These are phyloP conservation scores for Isaurus tuberculatus DNA, from an alignment of 92 coral and sea anemone species.

Conservation along the genomic window DNA sequence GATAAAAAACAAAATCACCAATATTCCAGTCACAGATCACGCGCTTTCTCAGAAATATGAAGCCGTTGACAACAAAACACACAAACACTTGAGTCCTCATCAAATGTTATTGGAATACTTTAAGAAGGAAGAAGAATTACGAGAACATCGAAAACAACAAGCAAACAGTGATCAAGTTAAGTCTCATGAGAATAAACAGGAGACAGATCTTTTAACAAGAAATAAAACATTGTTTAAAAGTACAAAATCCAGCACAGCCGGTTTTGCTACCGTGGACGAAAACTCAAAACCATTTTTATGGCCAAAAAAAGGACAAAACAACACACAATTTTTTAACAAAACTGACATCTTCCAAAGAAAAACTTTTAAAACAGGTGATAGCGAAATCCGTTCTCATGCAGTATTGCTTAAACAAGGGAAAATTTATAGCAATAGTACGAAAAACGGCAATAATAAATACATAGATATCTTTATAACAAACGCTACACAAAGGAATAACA, in stretches of 20 bases:
- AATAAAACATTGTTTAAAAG: neutral
- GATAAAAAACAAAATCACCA: neutral
- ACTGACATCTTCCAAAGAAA: no score
- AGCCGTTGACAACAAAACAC: neutral
- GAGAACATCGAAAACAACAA: neutral
- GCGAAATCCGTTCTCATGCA: neutral
- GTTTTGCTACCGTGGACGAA: neutral
- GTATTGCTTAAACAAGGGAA: neutral
- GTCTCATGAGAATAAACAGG: neutral
- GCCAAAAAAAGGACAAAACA: neutral
- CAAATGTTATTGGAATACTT: constrained; percentile 76
- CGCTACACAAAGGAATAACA: neutral
- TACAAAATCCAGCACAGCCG: constrained; percentile 47
- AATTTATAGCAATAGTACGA: neutral
- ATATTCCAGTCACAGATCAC: neutral
- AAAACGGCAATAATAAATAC: constrained; percentile 10
- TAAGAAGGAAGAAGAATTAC: constrained; percentile 58
- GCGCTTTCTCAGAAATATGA: neutral
- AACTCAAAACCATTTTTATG: neutral
- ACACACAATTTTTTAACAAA: neutral
- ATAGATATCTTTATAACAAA: neutral
- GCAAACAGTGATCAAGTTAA: neutral
- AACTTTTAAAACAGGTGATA: neutral
- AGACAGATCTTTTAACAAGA: neutral
- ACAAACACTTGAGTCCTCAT: constrained; percentile 46